Conservation (phyloP, 2,888 invertebrate genomes). For the Ennomos quercinarius region DNA sequence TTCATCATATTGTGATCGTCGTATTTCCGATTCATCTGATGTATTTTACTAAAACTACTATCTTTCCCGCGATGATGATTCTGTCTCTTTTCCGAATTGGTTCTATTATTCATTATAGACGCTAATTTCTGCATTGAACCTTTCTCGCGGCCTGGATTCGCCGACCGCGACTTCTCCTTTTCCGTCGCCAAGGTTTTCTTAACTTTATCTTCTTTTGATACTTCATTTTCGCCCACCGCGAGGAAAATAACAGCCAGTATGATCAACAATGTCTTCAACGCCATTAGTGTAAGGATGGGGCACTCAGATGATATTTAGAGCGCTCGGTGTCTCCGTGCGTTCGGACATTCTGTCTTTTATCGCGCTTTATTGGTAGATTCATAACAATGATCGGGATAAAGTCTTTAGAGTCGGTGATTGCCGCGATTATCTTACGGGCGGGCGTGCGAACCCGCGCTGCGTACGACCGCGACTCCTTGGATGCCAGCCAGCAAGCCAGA, state of each 20-base stretch:
- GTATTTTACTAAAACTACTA: conserved; percentile 59
- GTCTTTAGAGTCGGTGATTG: conserved; percentile 44
- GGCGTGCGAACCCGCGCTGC: conserved; percentile 48
- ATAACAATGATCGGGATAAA: conserved; percentile 63
- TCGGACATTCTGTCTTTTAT: conserved; percentile 58
- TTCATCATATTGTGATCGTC: conserved; percentile 66
- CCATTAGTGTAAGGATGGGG: conserved; percentile 68
- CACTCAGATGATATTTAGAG: conserved; percentile 56
- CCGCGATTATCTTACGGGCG: conserved; percentile 57
- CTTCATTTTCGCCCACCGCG: conserved; percentile 67
- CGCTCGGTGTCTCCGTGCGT: conserved; percentile 49
- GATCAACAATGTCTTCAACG: conserved; percentile 64
- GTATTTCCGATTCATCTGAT: conserved; percentile 53
- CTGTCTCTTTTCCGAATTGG: conserved; percentile 51
- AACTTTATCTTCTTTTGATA: conserved; percentile 71
- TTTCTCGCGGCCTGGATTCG: conserved; percentile 60
- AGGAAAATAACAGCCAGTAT: conserved; percentile 62
- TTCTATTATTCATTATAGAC: conserved; percentile 62
- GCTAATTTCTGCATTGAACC: conserved; percentile 68
- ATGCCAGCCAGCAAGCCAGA: conserved; percentile 57
- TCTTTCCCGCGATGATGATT: conserved; percentile 55
- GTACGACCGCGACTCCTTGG: conserved; percentile 42
- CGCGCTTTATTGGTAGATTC: conserved; percentile 54
- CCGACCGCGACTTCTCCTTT: conserved; percentile 68
- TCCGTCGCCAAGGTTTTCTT: conserved; percentile 78